phyloP scores from a whole-genome alignment of 1,140 invertebrate species.

The Dufourea novaeangliae region DNA sequence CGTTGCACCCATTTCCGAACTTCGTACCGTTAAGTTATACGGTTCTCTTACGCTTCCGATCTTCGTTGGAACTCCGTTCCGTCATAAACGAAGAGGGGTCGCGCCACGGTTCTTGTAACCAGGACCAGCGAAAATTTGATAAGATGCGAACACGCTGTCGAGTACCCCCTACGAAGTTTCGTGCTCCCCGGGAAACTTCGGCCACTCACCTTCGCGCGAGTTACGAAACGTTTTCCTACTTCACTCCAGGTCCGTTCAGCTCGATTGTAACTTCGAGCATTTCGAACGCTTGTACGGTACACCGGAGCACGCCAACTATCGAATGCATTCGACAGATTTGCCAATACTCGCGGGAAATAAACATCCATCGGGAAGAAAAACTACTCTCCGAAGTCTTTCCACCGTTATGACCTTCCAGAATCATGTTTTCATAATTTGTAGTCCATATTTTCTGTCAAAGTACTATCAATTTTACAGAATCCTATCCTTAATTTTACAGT shows the following conservation, averaged over 20 bases:
- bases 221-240: constrained; percentile 22
- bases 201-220: constrained; percentile 13
- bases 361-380: neutral
- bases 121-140: constrained; percentile 23
- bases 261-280: neutral
- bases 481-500: no score
- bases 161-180: constrained; percentile 8
- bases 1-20: neutral
- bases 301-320: neutral
- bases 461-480: no score
- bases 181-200: constrained; percentile 1
- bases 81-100: neutral
- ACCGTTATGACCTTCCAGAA: neutral
- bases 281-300: neutral
- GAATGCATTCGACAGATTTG: neutral
- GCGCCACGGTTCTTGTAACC: no score
- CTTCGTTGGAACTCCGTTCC: neutral
- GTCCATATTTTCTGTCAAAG: no score
- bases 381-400: neutral
- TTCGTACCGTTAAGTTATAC: neutral
- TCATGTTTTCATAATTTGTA: no score
- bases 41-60: neutral
- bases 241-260: constrained; percentile 11
- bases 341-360: neutral
- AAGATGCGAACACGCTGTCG: constrained; percentile 12